A percentile compares a stretch with the other conserved stretches of the same genome.
Evolutionary conservation across 2,113 vertebrate species (phyloP).

Genomic region (Pteronura brasiliensis): DNA sequence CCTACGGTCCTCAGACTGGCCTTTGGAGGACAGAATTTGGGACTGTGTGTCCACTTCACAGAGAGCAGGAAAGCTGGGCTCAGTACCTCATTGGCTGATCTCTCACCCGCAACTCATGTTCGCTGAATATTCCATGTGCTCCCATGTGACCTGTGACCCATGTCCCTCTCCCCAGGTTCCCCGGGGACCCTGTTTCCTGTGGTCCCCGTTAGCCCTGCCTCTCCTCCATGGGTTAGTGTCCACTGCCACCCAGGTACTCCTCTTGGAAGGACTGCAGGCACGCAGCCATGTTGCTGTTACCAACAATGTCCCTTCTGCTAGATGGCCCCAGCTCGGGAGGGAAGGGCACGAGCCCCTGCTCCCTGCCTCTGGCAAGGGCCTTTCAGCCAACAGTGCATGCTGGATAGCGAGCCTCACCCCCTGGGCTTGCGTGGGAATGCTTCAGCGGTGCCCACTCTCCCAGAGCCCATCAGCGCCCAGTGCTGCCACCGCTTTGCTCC

Average conservation of each 20-base stretch:
- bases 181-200: conserved; percentile 87
- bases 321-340: conserved; percentile 54
- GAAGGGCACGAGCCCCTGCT: background rate
- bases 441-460: background rate
- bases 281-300: conserved; percentile 90
- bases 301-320: conserved; percentile 90
- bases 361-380: background rate
- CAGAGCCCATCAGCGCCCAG: background rate
- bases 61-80: background rate
- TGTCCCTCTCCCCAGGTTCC: conserved; percentile 92
- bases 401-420: background rate
- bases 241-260: conserved; percentile 94
- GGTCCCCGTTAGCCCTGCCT: conserved; percentile 91
- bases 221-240: conserved; percentile 89
- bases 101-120: background rate
- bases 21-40: too few relatives aligned
- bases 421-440: conserved; percentile 48
- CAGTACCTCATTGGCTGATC: background rate
- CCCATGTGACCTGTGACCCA: conserved; percentile 49
- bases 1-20: background rate
- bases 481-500: background rate
- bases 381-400: background rate
- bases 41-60: background rate
- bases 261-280: conserved; percentile 82
- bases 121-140: background rate